Evolutionary conservation across 2,797 vertebrate species (phyloP).

Genomic region (Peromyscus eremicus): DNA sequence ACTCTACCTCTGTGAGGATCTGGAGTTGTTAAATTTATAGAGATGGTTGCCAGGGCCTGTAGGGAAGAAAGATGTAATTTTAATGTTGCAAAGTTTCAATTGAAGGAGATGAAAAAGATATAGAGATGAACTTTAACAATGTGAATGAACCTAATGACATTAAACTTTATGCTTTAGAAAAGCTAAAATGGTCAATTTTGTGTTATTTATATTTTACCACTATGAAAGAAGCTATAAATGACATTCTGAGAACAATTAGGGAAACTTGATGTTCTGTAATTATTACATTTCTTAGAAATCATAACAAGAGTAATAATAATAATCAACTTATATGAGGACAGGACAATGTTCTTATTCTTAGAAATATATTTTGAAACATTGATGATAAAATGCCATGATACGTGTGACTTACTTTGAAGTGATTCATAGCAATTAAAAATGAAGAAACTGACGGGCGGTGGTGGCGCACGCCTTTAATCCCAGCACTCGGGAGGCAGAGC

Average conservation of each 20-base stretch:
- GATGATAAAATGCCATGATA: not conserved
- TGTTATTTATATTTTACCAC: not conserved
- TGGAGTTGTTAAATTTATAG: not conserved
- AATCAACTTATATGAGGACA: not conserved
- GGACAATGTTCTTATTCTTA: slow-evolving; percentile 9
- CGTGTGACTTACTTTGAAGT: slow-evolving; percentile 41
- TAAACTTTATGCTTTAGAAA: not conserved
- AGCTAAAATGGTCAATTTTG: slow-evolving; percentile 8
- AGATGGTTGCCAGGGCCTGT: not conserved
- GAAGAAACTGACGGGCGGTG: too few species aligned
- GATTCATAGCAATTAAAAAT: slow-evolving; percentile 14
- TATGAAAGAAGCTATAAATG: not conserved
- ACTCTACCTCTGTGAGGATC: not conserved
- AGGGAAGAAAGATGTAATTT: not conserved
- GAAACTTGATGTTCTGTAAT: not conserved
- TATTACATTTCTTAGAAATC: slow-evolving; percentile 31
- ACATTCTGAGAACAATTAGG: not conserved
- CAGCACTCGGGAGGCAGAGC: too few species aligned
- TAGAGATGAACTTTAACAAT: not conserved
- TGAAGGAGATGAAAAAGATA: not conserved
- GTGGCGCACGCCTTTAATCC: too few species aligned
- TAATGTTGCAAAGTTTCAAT: not conserved
- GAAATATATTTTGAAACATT: not conserved
- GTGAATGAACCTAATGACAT: not conserved
- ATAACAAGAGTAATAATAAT: not conserved